phyloP scores from a whole-genome alignment of 2,113 vertebrate genomes.

The Nothocercus nigrocapillus region DNA sequence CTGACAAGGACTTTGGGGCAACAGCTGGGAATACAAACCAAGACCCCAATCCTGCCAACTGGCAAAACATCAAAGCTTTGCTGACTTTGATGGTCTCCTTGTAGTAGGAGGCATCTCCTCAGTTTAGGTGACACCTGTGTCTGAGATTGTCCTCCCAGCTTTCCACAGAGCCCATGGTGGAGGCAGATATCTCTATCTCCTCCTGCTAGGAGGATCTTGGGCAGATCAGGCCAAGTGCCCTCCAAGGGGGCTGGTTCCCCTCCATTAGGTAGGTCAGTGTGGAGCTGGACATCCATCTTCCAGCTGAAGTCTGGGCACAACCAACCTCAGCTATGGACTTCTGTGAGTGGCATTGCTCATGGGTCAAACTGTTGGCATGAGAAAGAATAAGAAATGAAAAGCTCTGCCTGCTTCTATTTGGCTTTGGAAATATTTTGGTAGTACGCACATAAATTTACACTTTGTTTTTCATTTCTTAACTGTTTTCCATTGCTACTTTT shows the following conservation, averaged over 20 bases:
- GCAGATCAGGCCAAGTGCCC: neutral
- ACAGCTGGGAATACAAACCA: neutral
- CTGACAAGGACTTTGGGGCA: neutral
- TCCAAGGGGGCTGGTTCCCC: neutral
- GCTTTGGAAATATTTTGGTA: neutral
- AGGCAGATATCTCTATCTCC: no score
- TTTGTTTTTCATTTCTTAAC: neutral
- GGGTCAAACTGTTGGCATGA: neutral
- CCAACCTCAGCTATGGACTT: neutral
- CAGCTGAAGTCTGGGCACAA: fast-evolving
- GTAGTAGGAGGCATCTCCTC: neutral
- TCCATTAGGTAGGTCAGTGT: neutral
- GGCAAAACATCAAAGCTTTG: neutral
- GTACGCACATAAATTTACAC: neutral
- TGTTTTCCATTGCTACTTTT: neutral
- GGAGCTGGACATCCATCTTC: neutral
- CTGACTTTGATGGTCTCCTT: neutral
- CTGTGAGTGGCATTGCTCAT: fast-evolving
- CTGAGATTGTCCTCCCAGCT: neutral
- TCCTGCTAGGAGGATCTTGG: neutral
- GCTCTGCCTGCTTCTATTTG: neutral
- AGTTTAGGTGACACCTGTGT: neutral
- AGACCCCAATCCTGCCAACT: neutral
- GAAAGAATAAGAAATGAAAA: neutral
- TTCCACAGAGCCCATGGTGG: fast-evolving